These are phyloP conservation scores for Ceramica pisi DNA, from an alignment of 2,888 invertebrate species.

Conservation along the genomic window DNA sequence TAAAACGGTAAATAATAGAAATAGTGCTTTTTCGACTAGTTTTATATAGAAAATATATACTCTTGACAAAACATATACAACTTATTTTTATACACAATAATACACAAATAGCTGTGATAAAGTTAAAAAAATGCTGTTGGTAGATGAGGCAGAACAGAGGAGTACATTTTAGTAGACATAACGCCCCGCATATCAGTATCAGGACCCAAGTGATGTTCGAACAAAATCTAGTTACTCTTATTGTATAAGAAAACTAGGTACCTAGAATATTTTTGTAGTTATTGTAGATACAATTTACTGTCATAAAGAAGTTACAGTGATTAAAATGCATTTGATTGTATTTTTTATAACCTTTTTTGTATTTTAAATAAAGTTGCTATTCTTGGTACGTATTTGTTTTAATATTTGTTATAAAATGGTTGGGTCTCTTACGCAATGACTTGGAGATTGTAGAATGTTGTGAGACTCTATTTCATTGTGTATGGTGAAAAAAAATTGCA, in stretches of 20 bases:
- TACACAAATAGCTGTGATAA: slow-evolving; percentile 68
- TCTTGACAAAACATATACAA: slow-evolving; percentile 60
- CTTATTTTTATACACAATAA: slow-evolving; percentile 66
- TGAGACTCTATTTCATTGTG: slow-evolving; percentile 56
- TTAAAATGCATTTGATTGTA: slow-evolving; percentile 90
- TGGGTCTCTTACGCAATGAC: slow-evolving; percentile 47
- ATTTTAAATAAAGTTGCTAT: slow-evolving; percentile 91
- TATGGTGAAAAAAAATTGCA: slow-evolving; percentile 59
- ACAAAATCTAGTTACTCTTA: slow-evolving; percentile 73
- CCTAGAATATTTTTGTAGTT: slow-evolving; percentile 84
- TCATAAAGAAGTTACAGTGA: slow-evolving; percentile 87
- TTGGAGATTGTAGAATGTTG: slow-evolving; percentile 43
- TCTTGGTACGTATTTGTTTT: slow-evolving; percentile 85
- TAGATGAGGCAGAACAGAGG: slow-evolving; percentile 37
- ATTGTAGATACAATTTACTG: slow-evolving; percentile 77
- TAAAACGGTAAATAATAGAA: slow-evolving; percentile 39
- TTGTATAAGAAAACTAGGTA: slow-evolving; percentile 71
- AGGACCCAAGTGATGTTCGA: slow-evolving; percentile 75
- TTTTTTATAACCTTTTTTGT: slow-evolving; percentile 90
- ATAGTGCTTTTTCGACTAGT: slow-evolving; percentile 46
- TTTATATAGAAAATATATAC: slow-evolving; percentile 53
- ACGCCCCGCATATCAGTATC: slow-evolving; percentile 60
- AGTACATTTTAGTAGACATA: slow-evolving; percentile 45
- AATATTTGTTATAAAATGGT: slow-evolving; percentile 61
- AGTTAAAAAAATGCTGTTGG: slow-evolving; percentile 48